These are phyloP conservation scores for Lasiurus cinereus DNA, from an alignment of 2,113 vertebrate species.

Conservation along the genomic window DNA sequence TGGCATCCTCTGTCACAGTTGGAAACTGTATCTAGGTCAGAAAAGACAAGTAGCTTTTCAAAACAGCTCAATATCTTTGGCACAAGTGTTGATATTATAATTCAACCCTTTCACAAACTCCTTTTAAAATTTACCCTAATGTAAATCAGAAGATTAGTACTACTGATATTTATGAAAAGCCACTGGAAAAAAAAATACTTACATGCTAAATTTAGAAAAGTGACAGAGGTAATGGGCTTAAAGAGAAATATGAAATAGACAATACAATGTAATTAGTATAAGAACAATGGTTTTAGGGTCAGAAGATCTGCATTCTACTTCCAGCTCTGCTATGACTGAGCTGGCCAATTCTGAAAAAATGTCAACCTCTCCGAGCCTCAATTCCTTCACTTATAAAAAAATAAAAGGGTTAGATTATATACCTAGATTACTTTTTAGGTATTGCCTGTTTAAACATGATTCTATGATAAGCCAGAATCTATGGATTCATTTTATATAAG, in stretches of 20 bases:
- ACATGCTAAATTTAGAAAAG: conserved; percentile 71
- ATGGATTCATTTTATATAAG: conserved; percentile 16
- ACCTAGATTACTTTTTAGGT: conserved; percentile 27
- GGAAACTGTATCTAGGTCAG: conserved; percentile 89
- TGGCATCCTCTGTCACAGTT: conserved; percentile 86
- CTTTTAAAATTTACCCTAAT: conserved; percentile 84
- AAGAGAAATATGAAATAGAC: conserved; percentile 38
- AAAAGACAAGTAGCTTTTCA: conserved; percentile 87
- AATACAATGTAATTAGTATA: conserved; percentile 47
- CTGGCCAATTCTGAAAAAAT: conserved; percentile 50
- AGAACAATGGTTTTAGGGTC: conserved; percentile 10
- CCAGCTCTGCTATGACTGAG: neutral
- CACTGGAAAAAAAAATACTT: conserved; percentile 80
- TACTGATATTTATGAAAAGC: conserved; percentile 84
- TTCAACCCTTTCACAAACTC: conserved; percentile 86
- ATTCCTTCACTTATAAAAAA: conserved; percentile 13
- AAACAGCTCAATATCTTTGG: conserved; percentile 85
- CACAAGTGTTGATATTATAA: conserved; percentile 86
- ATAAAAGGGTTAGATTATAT: neutral
- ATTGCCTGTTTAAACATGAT: conserved; percentile 1
- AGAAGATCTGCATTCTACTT: conserved; percentile 50
- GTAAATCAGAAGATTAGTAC: conserved; percentile 84
- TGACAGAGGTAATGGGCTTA: conserved; percentile 31
- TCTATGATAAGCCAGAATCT: conserved; percentile 24
- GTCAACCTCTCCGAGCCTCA: conserved; percentile 36